Base-by-base conservation (phyloP, 2,797 vertebrate genomes). In the Antrozous pallidus region DNA sequence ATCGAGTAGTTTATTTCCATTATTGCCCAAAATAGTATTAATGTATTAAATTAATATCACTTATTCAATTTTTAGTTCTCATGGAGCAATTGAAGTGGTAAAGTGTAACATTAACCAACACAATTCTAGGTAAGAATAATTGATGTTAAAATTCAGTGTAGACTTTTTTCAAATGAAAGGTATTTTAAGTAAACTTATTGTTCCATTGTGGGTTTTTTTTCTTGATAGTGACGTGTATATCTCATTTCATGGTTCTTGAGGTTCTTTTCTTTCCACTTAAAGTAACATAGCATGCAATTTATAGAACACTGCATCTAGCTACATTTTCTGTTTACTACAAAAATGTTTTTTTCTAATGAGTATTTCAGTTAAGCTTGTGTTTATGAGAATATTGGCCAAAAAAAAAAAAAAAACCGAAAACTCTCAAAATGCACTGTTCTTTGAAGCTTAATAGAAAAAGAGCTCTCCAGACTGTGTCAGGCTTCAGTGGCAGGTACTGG, bases 381-480 rank as follows among this genome's bases (percentile, higher is more conserved):
- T 93, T 83, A 71, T 42, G 75, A 91, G 33, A 84, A 69, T 82
- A 45, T 49, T 80, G 42, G 13, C 31, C 36, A 79, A 88, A 78
- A 85, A 88, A 78, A 85, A 90, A 65, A 71, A 51, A 83, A 22
- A 77, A n/a, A n/a, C n/a, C 83, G 22, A 90, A 88, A 85, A 31
- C 36, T 89, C 9, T 75, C 56, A 70, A 86, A 75, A 8, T 65
- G 38, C 26, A 51, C 13, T 45, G 11, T 54, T 87, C 7, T 65
- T 86, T 90, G 33, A 91, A 82, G 13, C 33, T 86, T 86, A 71
- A 56, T 31, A 24, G 36, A 40, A 84, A 94, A 86, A 91, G 38
- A 69, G 67, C 28, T 79, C 14, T 42, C 3, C 20, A 75, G 81
- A 61, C 36, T 63, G 5, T 58, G 47, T 49, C 24, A 1, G 26